Conservation (phyloP, 2,797 vertebrate genomes). For the Buphagus erythrorhynchus region DNA sequence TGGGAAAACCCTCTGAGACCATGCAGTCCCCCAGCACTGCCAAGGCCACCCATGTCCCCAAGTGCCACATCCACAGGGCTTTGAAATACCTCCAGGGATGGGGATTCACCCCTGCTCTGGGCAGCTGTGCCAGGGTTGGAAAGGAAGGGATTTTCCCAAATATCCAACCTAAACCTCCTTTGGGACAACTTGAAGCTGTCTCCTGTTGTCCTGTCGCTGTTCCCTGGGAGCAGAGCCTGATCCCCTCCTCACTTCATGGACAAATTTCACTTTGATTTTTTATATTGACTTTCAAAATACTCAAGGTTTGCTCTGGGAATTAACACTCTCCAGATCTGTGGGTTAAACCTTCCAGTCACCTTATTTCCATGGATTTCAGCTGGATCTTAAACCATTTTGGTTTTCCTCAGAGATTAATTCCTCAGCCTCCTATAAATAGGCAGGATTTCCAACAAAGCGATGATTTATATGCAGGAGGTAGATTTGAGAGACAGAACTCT, state of each 20-base stretch:
- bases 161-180: neutral
- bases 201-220: neutral
- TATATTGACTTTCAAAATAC: neutral
- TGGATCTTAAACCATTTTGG: neutral
- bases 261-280: neutral
- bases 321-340: accelerated
- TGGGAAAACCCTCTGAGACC: neutral
- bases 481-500: neutral
- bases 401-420: neutral
- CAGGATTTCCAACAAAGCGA: neutral
- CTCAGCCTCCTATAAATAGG: neutral
- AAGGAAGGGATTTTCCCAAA: neutral
- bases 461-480: neutral
- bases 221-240: neutral
- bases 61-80: neutral
- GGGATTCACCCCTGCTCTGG: neutral
- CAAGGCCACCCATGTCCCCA: neutral
- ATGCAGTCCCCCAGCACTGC: neutral
- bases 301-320: neutral
- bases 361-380: neutral
- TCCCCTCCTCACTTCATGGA: neutral
- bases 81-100: too few relatives aligned
- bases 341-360: neutral
- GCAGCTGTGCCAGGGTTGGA: neutral
- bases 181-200: neutral